Base-by-base conservation (phyloP, 2,113 vertebrate species). In the Trachemys scripta region DNA sequence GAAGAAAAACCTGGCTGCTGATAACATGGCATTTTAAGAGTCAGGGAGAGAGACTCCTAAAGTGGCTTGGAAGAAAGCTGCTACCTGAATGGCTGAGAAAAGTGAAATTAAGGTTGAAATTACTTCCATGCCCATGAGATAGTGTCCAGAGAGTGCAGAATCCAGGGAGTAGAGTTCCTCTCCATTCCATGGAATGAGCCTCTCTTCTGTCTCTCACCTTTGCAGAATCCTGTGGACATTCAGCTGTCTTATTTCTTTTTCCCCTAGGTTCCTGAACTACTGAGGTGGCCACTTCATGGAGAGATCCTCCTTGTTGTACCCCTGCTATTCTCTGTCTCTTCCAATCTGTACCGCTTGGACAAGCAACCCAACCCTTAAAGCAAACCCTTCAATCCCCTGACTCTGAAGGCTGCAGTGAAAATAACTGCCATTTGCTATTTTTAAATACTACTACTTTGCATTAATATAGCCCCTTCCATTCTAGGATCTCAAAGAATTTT, bases 1-100 rank as follows among this genome's bases (percentile, higher is more conserved):
- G 86, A 96, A 96, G 96, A 25, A 96, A 96, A 97, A 97, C 95
- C 96, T 97, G 97, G 92, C 96, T 97, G 96, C 96, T 95, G 95
- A 79, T 89, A 89, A 85, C 47, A 2, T 2, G 0, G 91, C 96
- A 81, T 93, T 93, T 81, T 95, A 97, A 84, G 93, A 97, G 82
- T 97, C 83, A 56, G 95, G 89, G 94, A 97, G 94, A 80, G 92
- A 92, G 93, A 96, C 94, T 95, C 95, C 95, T 95, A 96, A 96
- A 97, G 96, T 97, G 93, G 83, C 94, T 97, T 94, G 93, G 93
- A 93, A 78, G 80, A 42, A 82, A 82, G 87, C 57, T 94, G 87
- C 95, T 96, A 88, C 93, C 85, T 90, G 92, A 94, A 96, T 38
- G 94, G 90, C 96, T 97, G 96, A 95, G 96, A 97, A 96, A 94